A percentile compares a stretch with the other conserved stretches of the same genome.
phyloP scores from a whole-genome alignment of 2,113 vertebrate species.

The Amblyornis subalaris region DNA sequence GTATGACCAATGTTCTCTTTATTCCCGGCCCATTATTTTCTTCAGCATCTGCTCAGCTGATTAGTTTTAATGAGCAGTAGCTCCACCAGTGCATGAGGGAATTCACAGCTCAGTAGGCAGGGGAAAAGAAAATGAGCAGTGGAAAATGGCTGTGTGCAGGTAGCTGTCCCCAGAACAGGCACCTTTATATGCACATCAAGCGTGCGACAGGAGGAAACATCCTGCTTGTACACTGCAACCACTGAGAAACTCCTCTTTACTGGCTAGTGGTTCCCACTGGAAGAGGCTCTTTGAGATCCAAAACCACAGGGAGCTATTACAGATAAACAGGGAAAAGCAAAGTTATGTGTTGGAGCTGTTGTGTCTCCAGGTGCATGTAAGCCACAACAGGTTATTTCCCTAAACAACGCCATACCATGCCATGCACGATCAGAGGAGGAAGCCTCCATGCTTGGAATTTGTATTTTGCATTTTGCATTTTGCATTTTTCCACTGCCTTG shows the following conservation, averaged over 20 bases:
- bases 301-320: not conserved
- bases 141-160: conserved; percentile 17
- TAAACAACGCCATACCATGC: not conserved
- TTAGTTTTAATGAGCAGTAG: conserved; percentile 64
- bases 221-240: not conserved
- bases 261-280: not conserved
- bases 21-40: conserved; percentile 27
- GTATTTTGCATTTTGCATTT: not conserved
- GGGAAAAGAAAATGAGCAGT: not conserved
- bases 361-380: not conserved
- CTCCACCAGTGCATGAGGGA: conserved; percentile 16
- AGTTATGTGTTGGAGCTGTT: not conserved
- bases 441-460: not conserved
- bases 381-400: not conserved
- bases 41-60: conserved; percentile 64
- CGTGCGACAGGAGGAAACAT: rapidly evolving
- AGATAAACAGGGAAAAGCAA: not conserved
- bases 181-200: not conserved
- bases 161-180: conserved; percentile 6
- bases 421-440: not conserved
- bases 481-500: not conserved
- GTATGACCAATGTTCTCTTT: not conserved
- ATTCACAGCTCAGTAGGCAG: conserved; percentile 37
- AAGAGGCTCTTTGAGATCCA: not conserved
- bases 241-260: not conserved